A percentile compares a stretch with the other conserved stretches of the same genome.
Evolutionary conservation across 2,113 vertebrate genomes (phyloP).

Genomic region (Amblyopsis rosae): DNA sequence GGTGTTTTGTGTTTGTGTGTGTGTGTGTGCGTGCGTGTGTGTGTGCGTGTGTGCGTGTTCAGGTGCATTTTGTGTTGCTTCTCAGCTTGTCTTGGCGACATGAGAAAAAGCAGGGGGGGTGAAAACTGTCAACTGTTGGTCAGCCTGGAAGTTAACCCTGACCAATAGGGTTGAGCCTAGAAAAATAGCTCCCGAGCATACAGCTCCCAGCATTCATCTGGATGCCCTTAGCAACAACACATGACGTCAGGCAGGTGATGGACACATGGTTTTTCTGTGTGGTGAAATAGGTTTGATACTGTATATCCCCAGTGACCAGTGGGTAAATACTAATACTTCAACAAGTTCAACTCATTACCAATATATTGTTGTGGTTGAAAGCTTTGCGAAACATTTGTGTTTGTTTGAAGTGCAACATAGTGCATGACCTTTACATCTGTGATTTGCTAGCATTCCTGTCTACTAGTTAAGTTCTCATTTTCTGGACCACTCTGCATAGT

Average conservation of each 20-base stretch:
- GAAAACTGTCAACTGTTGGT: conserved; percentile 67
- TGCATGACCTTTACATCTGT: no score
- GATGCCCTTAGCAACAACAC: conserved; percentile 51
- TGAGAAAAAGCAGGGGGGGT: conserved; percentile 57
- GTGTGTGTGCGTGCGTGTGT: background rate
- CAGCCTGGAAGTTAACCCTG: conserved; percentile 60
- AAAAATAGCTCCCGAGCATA: conserved; percentile 41
- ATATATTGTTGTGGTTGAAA: background rate
- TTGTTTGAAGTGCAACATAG: no score
- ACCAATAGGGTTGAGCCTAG: conserved; percentile 49
- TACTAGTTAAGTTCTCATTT: no score
- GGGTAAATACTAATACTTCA: no score
- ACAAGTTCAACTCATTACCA: background rate
- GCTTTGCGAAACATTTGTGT: background rate
- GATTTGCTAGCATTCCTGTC: no score
- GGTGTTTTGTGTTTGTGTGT: conserved; percentile 1
- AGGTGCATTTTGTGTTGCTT: conserved; percentile 43
- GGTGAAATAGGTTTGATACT: conserved; percentile 46
- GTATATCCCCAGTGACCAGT: no score
- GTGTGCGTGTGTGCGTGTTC: background rate
- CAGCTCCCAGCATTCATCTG: conserved; percentile 67
- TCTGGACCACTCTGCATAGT: background rate
- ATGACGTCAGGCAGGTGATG: conserved; percentile 47
- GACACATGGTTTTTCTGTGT: conserved; percentile 44
- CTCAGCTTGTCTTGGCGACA: conserved; percentile 72